Evolutionary conservation across 2,888 invertebrate species (phyloP), one percentile per base, ranked within the genome.

Genomic region (Brachypalpus laphriformis): DNA sequence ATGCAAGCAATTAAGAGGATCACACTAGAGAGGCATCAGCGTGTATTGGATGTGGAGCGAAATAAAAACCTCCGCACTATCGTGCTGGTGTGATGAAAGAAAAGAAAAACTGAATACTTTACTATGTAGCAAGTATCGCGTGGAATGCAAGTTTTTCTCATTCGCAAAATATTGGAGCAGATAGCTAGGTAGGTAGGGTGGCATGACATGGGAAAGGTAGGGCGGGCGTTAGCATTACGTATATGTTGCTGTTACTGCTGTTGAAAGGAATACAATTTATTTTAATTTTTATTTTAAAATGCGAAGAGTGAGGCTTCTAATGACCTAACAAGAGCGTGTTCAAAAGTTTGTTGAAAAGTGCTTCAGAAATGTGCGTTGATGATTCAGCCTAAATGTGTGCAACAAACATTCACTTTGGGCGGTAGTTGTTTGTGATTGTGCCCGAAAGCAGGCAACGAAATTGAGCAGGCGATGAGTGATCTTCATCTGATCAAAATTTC

Each of bases 1-100:
- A 68, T 74, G 51, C 61, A 61, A 72, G 74, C 81, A 81, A 81
- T 81, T 81, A 81, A 74, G 54, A 61, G 74, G 81, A 66, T 81
- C 74, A 61, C 68, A 74, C 74, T 81, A 70, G 80, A 81, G 66
- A 61, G 74, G 81, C 72, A 81, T 66, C 51, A 74, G 61, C 47
- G 78, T 72, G 37, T 49, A 74, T 81, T 81, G 74, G 59, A 81
- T 81, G 74, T 74, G 56, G 81, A 81, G 74, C 74, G 81, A 66
- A 81, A 74, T 68, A 47, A 81, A 78, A 78, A 66, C 70, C 63
- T 49, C 20, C 57, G 25, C 37, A n/a, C 31, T 65, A n/a, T 45
- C 16, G 11, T 18, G n/a, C n/a, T 40, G 25, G 37, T 47, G 57
- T 28, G 16, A 49, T 51, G 25, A 65, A 72, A 65, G 25, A 49